phyloP scores from a whole-genome alignment of 2,797 vertebrate genomes.

The Onychomys torridus region DNA sequence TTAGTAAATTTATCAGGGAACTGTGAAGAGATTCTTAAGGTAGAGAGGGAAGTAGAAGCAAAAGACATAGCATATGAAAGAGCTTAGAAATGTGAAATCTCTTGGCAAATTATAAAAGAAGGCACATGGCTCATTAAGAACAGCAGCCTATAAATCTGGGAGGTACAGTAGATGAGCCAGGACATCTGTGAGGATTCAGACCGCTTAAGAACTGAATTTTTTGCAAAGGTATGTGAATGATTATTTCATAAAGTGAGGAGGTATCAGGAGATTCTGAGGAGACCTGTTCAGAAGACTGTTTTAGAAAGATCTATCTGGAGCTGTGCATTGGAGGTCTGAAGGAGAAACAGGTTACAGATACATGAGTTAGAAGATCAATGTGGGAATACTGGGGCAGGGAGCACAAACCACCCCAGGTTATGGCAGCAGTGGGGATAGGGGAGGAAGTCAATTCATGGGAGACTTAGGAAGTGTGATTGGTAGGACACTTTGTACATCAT shows the following conservation, averaged over 20 bases:
- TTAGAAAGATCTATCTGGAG: neutral
- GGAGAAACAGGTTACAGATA: neutral
- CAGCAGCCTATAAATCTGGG: neutral
- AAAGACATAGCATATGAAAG: neutral
- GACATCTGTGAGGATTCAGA: neutral
- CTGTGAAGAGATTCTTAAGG: neutral
- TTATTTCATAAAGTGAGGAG: neutral
- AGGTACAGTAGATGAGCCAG: neutral
- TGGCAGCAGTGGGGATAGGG: neutral
- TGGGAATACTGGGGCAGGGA: neutral
- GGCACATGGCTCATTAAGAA: neutral
- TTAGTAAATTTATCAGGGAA: neutral
- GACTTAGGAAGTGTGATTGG: neutral
- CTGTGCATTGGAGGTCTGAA: neutral
- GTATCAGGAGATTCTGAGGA: neutral
- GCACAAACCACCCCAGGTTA: too few relatives aligned
- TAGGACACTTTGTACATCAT: neutral
- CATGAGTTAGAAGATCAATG: neutral
- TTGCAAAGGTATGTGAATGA: neutral
- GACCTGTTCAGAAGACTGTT: neutral
- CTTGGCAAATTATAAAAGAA: conserved; percentile 36
- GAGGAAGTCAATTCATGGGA: neutral
- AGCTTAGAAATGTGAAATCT: neutral
- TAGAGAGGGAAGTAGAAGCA: neutral
- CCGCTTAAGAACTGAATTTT: neutral